Evolutionary conservation across 2,797 vertebrate species (phyloP).

Genomic region (Psittacula echo): DNA sequence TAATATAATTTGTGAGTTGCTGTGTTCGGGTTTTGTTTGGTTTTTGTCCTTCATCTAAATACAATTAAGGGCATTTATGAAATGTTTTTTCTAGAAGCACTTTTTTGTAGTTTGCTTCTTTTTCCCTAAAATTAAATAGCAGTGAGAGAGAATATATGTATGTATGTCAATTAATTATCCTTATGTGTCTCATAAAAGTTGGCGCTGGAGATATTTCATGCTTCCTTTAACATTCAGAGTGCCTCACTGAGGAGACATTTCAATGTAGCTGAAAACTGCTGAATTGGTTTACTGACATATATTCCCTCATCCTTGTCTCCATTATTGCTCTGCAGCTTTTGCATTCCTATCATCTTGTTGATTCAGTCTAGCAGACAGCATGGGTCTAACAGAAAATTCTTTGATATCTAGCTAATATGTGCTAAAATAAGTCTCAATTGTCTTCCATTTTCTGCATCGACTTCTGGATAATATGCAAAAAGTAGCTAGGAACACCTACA

Average conservation of each 20-base stretch:
- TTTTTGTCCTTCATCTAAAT: not conserved
- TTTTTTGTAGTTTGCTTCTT: not conserved
- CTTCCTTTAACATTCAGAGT: not conserved
- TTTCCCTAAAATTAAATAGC: not conserved
- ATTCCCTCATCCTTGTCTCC: not conserved
- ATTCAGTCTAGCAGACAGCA: not conserved
- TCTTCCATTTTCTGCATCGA: not conserved
- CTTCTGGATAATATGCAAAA: not conserved
- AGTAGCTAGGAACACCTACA: not conserved
- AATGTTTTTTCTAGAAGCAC: not conserved
- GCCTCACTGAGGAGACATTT: not conserved
- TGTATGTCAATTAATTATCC: not conserved
- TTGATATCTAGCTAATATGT: not conserved
- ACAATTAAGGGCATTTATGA: not conserved
- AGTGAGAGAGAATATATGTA: not conserved
- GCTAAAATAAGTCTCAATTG: not conserved
- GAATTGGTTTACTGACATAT: not conserved
- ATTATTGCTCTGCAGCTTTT: not conserved
- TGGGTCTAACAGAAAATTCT: not conserved
- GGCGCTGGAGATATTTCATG: not conserved
- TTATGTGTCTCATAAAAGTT: not conserved
- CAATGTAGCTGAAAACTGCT: not conserved
- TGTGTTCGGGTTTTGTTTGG: not conserved
- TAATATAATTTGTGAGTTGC: not conserved
- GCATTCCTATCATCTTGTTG: not conserved